A percentile compares a stretch with the other conserved stretches of the same genome.
These are phyloP conservation scores for Elanoides forficatus DNA, from an alignment of 2,113 vertebrate species.

Conservation along the genomic window DNA sequence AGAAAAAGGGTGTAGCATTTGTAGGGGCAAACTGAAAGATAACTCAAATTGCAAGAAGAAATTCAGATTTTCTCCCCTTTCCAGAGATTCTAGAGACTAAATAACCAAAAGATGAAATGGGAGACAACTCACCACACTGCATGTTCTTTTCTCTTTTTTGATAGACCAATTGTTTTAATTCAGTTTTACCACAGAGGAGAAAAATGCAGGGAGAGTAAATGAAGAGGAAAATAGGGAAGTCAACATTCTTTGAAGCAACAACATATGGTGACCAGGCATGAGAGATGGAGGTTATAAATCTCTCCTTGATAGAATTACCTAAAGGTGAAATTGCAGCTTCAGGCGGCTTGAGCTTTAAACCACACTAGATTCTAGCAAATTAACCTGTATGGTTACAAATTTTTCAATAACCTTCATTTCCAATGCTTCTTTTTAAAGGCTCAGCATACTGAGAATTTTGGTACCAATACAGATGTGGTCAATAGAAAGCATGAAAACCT, in stretches of 20 bases:
- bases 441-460: background rate
- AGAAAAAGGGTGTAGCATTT: background rate
- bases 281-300: constrained; percentile 49
- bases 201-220: constrained; percentile 42
- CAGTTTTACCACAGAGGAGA: constrained; percentile 22
- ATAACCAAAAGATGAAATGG: background rate
- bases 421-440: background rate
- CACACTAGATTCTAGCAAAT: constrained; percentile 3
- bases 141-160: background rate
- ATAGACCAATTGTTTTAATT: constrained; percentile 21
- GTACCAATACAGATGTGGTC: background rate
- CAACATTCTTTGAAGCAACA: constrained; percentile 56
- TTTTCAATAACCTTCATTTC: background rate
- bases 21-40: background rate
- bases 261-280: constrained; percentile 57
- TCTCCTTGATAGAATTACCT: constrained; percentile 38
- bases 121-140: background rate
- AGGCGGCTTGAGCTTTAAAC: constrained; percentile 12
- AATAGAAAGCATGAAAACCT: constrained; percentile 6
- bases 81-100: background rate
- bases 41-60: background rate
- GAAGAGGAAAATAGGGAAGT: constrained; percentile 51
- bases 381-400: background rate
- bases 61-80: background rate
- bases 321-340: constrained; percentile 43